These are phyloP conservation scores for Trachelus iudaicus DNA, from an alignment of 2,888 invertebrate genomes.

Conservation along the genomic window DNA sequence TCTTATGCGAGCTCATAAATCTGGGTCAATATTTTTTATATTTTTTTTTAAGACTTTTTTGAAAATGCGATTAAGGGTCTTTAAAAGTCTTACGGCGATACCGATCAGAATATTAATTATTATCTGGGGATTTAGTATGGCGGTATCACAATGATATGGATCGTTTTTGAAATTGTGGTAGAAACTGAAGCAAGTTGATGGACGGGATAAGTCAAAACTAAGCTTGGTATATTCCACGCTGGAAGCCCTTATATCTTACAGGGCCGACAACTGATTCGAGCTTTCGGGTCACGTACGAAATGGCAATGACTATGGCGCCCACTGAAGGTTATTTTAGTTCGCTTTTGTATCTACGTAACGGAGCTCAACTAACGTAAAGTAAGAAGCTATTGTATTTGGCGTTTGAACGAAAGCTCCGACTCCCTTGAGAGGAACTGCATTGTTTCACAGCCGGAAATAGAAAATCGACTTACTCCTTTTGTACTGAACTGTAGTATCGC, in stretches of 20 bases:
- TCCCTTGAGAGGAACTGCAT: conserved; percentile 1
- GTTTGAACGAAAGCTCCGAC: not conserved
- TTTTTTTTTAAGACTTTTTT: not conserved
- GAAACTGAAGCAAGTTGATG: not conserved
- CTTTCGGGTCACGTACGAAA: conserved; percentile 5
- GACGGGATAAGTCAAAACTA: conserved; percentile 1
- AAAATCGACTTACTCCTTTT: not conserved
- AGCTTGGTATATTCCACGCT: not conserved
- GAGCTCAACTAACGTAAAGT: not conserved
- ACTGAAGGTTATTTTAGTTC: not conserved
- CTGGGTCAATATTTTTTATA: not conserved
- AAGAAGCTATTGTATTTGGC: conserved; percentile 5
- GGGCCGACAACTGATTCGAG: conserved; percentile 3
- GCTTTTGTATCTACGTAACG: conserved; percentile 5
- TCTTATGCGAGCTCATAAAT: not conserved
- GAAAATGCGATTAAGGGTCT: not conserved
- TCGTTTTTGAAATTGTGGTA: not conserved
- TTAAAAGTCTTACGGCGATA: not conserved
- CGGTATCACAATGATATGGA: not conserved
- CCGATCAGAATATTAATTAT: not conserved
- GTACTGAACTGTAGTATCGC: not conserved
- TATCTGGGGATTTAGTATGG: not conserved
- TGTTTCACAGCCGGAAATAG: not conserved
- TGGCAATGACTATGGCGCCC: not conserved
- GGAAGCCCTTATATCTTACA: not conserved